phyloP scores from a whole-genome alignment of 2,888 invertebrate species.

The Syritta pipiens region DNA sequence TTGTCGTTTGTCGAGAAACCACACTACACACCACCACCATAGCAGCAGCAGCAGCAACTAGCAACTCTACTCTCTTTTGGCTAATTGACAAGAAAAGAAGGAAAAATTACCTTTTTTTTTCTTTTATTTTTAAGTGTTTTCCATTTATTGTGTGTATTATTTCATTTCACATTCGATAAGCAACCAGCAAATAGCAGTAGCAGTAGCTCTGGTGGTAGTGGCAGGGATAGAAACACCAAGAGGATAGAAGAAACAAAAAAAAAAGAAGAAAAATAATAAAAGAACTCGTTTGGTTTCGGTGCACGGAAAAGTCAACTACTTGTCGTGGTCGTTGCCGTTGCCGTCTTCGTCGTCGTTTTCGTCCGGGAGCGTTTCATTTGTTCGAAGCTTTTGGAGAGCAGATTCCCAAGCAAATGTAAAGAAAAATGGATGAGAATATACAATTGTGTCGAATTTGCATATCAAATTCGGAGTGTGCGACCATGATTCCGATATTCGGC shows the following conservation, averaged over 20 bases:
- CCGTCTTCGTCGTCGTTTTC: background rate
- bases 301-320: constrained; percentile 54
- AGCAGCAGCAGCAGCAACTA: too few species aligned
- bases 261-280: constrained; percentile 21
- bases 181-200: too few species aligned
- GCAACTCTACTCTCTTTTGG: constrained; percentile 60
- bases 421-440: constrained; percentile 71
- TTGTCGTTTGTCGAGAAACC: constrained; percentile 51
- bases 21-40: constrained; percentile 46
- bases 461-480: constrained; percentile 75
- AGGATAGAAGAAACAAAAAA: background rate
- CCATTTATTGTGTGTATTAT: constrained; percentile 52
- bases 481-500: constrained; percentile 79
- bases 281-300: constrained; percentile 51
- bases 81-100: constrained; percentile 61
- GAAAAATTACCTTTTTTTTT: constrained; percentile 48
- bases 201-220: too few species aligned
- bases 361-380: background rate
- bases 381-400: constrained; percentile 3
- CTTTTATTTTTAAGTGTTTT: constrained; percentile 44
- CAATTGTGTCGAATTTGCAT: constrained; percentile 79
- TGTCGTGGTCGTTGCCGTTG: constrained; percentile 10
- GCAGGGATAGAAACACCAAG: too few species aligned
- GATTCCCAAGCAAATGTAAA: constrained; percentile 55
- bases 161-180: constrained; percentile 49